Evolutionary conservation across 2,113 vertebrate genomes (phyloP), one percentile per base, ranked within the genome.

Genomic region (Chlorocebus sabaeus): DNA sequence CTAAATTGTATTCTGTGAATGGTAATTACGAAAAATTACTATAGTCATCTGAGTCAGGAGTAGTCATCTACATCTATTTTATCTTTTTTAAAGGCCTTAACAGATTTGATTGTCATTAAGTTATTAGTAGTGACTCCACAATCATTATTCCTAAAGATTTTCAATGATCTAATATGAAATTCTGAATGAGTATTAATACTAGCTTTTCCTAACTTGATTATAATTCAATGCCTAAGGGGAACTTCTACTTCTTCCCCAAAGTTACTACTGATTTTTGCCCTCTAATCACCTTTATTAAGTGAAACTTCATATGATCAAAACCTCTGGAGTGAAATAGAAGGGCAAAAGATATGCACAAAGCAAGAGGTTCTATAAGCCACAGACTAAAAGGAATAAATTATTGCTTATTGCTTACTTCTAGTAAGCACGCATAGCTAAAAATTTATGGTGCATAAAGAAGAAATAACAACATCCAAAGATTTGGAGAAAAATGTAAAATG

Each of bases 301-400:
- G 11, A 73, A 85, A 95, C 70, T 87, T 91, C 32, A 70, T 70
- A 83, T 84, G 75, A 95, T 94, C n/a, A 88, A 97, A 92, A 90
- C 23, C 11, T 96, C 94, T 90, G 75, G 35, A 97, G 50, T 92
- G 1, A 95, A 38, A 92, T 95, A 93, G 55, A 40, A 61, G 45
- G 76, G 11, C 20, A 87, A 94, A 95, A 73, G 20, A 89, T 50
- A 64, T 3, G 30, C n/a, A 94, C 17, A 95, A 38, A 76, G 18
- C 2, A 70, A 20, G 32, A 95, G 32, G n/a, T 50, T 84, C 45
- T 97, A 67, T 64, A 94, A 89, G 67, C 20, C 23, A 80, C 70
- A 91, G 30, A 83, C 75, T 30, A 95, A 96, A 96, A 43, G 27
- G 57, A 93, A 55, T 81, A 35, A 68, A 43, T 92, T 27, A 89